Base-by-base conservation (phyloP, 2,113 vertebrate genomes). In the Gymnobelideus leadbeateri region DNA sequence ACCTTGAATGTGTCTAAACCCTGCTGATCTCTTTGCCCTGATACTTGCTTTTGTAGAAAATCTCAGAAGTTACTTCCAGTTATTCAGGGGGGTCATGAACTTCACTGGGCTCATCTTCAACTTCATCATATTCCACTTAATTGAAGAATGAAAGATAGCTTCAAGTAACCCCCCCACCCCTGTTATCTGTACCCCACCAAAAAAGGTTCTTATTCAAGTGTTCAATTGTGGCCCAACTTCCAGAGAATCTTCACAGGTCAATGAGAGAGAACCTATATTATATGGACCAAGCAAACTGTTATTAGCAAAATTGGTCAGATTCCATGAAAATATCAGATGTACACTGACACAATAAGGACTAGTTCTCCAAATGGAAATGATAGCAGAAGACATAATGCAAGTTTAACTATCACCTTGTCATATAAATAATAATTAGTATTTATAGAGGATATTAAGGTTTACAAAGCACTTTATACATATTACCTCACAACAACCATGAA, bases 41-140 rank as follows among this genome's bases (percentile, higher is more conserved):
- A 1, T 37, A 24, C 47, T 93, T 91, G 90, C 84, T 31, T 95
- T 53, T 89, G 46, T 77, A 92, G 50, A 94, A 90, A 91, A 95
- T 55, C 91, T 93, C 93, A 91, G 53, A 9, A 68, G 90, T 92
- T 49, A 92, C 57, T 93, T 68, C 89, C 53, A 47, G 51, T 43
- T 14, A 37, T 68, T 95, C 57, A 90, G n/a, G 90, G 52, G 10
- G 21, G 24, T 53, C 94, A 49, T 89, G 24, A 50, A 95, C 61
- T 94, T 89, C 49, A 91, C 92, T 89, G 57, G 94, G 61, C 55
- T 94, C 51, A 57, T 54, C 43, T 94, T 93, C 57, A 94, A 94
- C 89, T 93, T 43, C 46, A 57, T 94, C 61, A 51, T 26, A 92
- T 92, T 92, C 52, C 93, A n/a, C 84, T 90, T 94, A 92, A 89